These are phyloP conservation scores for Penaeus japonicus DNA, from an alignment of 1,140 invertebrate species.

Conservation along the genomic window DNA sequence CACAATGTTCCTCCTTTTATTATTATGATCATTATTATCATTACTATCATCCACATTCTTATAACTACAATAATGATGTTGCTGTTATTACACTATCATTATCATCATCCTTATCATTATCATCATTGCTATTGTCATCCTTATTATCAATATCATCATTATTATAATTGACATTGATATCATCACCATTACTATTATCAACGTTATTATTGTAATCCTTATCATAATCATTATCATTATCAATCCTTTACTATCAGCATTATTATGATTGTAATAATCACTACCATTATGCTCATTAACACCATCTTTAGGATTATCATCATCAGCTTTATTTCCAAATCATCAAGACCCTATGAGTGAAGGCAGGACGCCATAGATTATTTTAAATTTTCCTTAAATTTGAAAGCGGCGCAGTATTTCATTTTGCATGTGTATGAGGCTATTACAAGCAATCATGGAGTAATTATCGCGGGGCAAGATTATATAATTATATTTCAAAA, in stretches of 20 bases:
- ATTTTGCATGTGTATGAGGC: too few species aligned
- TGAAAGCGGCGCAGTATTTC: too few species aligned
- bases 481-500: too few species aligned
- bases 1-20: conserved; percentile 54
- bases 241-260: neutral
- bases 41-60: neutral
- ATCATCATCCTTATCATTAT: neutral
- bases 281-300: neutral
- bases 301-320: neutral
- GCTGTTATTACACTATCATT: too few species aligned
- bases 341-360: too few species aligned
- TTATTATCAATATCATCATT: neutral
- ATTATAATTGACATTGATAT: neutral
- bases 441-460: too few species aligned
- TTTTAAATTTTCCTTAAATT: too few species aligned
- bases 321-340: neutral
- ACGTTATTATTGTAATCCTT: neutral
- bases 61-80: too few species aligned
- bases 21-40: neutral
- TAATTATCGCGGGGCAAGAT: too few species aligned
- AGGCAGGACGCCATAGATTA: too few species aligned
- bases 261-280: neutral
- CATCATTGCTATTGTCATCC: neutral
- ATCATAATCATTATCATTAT: neutral
- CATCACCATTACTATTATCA: conserved; percentile 18